Conservation (phyloP, 2,888 invertebrate genomes). For the Dastarcus helophoroides region DNA sequence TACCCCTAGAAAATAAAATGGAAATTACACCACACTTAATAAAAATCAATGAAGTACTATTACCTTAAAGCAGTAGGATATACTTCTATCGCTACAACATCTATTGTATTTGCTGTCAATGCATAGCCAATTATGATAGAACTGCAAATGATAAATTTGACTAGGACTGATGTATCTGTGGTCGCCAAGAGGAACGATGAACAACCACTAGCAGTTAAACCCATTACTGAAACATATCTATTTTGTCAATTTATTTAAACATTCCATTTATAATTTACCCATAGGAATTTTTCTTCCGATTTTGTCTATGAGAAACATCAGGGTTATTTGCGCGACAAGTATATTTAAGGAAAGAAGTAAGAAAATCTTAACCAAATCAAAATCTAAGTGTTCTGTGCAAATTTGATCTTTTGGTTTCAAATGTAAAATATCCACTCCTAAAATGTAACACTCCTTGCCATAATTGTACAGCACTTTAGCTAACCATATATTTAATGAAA, state of each 20-base stretch:
- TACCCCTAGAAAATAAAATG: conserved; percentile 14
- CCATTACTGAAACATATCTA: conserved; percentile 13
- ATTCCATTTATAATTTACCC: conserved; percentile 15
- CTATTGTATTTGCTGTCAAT: conserved; percentile 13
- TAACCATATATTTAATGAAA: conserved; percentile 9
- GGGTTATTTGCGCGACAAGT: conserved; percentile 18
- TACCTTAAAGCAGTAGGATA: conserved; percentile 24
- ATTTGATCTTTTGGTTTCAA: conserved; percentile 8
- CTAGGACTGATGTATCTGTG: background rate
- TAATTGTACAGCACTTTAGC: conserved; percentile 9
- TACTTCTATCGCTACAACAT: conserved; percentile 20
- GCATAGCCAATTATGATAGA: conserved; percentile 10
- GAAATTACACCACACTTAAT: background rate
- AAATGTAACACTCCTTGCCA: conserved; percentile 8
- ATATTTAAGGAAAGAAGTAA: conserved; percentile 17
- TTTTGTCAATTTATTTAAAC: background rate
- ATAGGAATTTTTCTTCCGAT: conserved; percentile 19
- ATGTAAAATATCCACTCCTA: conserved; percentile 13
- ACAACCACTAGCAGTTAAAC: conserved; percentile 10
- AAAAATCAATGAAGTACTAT: conserved; percentile 6
- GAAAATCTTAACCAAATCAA: conserved; percentile 13
- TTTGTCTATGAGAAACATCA: conserved; percentile 17
- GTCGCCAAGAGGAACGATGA: conserved; percentile 9
- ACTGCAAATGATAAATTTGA: conserved; percentile 3
- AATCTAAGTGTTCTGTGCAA: conserved; percentile 6